Evolutionary conservation across 2,888 invertebrate species (phyloP).

Genomic region (Ceraclea dissimilis): DNA sequence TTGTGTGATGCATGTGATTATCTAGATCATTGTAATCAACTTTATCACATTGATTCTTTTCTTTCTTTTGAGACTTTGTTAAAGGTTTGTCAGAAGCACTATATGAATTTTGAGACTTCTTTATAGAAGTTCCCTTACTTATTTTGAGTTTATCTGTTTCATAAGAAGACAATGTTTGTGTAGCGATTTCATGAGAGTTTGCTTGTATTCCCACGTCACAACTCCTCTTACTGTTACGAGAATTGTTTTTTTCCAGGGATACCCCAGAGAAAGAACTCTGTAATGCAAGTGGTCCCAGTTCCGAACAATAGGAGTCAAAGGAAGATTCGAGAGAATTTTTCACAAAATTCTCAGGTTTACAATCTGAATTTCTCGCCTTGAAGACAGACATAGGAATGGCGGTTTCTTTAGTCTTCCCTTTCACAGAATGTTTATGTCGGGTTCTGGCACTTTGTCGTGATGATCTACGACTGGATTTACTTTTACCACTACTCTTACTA

Average conservation of each 20-base stretch:
- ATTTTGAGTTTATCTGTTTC: conserved; percentile 22
- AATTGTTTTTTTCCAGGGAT: conserved; percentile 40
- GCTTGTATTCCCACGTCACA: conserved; percentile 53
- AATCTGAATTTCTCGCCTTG: conserved; percentile 12
- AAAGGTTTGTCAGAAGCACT: conserved; percentile 10
- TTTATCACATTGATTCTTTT: conserved; percentile 11
- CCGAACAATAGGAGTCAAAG: conserved; percentile 36
- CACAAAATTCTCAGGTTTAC: conserved; percentile 7
- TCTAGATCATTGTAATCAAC: conserved; percentile 28
- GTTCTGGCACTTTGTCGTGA: conserved; percentile 26
- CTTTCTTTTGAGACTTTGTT: conserved; percentile 11
- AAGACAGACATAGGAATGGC: conserved; percentile 15
- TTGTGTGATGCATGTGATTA: conserved; percentile 2
- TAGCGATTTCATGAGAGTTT: conserved; percentile 46
- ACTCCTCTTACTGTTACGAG: conserved; percentile 46
- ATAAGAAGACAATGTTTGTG: conserved; percentile 34
- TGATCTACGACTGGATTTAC: conserved; percentile 35
- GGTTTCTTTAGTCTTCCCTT: conserved; percentile 15
- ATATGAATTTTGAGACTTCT: conserved; percentile 19
- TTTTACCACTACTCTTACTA: conserved; percentile 31
- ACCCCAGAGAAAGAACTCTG: conserved; percentile 42
- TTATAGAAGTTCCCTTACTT: conserved; percentile 16
- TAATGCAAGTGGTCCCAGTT: conserved; percentile 37
- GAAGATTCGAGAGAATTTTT: conserved; percentile 23
- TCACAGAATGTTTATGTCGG: conserved; percentile 16